Evolutionary conservation across 64 coral and sea anemone genomes (phyloP).

Genomic region (Hydrozoanthus tunicans): DNA sequence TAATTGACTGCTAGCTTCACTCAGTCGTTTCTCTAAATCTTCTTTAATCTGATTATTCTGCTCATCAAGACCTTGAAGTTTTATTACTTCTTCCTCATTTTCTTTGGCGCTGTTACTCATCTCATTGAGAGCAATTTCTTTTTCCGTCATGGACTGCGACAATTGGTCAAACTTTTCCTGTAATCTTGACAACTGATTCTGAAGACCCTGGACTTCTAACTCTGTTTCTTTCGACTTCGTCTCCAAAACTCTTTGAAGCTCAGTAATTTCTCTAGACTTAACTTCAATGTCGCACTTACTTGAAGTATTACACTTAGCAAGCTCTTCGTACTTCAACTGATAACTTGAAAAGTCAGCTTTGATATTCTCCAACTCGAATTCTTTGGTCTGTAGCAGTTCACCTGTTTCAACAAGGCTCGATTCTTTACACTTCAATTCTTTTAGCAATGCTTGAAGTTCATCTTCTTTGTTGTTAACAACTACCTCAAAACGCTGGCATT

Average conservation of each 20-base stretch:
- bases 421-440: slow-evolving; percentile 9
- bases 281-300: slow-evolving; percentile 32
- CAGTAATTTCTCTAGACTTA: slow-evolving; percentile 7
- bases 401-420: slow-evolving; percentile 31
- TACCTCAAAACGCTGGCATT: slow-evolving; percentile 53
- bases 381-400: slow-evolving; percentile 37
- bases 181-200: background rate
- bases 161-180: slow-evolving; percentile 31
- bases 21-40: background rate
- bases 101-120: background rate
- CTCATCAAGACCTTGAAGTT: slow-evolving; percentile 10
- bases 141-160: background rate
- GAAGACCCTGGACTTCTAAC: slow-evolving; percentile 8
- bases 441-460: slow-evolving; percentile 43
- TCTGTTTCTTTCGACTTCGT: slow-evolving; percentile 34
- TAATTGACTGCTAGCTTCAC: background rate
- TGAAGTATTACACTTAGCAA: slow-evolving; percentile 7
- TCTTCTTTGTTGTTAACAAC: slow-evolving; percentile 57
- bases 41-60: background rate
- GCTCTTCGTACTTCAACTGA: slow-evolving; percentile 30
- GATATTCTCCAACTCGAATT: slow-evolving; percentile 22
- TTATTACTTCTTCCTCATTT: slow-evolving; percentile 22
- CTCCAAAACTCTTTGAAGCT: slow-evolving; percentile 23
- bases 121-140: slow-evolving; percentile 42
- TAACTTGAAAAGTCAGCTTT: slow-evolving; percentile 9